Base-by-base conservation (phyloP, 2,888 invertebrate genomes). In the Hypselothyrea guttata region DNA sequence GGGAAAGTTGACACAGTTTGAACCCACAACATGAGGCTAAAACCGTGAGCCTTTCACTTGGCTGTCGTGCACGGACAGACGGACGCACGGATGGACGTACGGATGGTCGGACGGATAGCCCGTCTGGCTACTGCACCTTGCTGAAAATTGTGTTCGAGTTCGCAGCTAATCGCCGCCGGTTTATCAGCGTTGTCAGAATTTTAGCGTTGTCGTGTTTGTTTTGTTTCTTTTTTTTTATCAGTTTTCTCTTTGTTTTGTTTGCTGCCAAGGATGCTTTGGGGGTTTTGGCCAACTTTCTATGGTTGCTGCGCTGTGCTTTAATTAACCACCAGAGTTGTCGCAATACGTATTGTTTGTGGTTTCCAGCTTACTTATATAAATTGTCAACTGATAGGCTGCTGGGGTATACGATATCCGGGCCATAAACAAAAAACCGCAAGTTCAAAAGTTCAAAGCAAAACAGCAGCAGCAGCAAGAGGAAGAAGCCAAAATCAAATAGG, bases 1-100 rank as follows among this genome's bases (percentile, higher is more conserved):
- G 83, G 72, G 81, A 85, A 79, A 83, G 81, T 85, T 81, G 81
- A 83, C 81, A 81, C 71, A 85, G 63, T 85, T 79, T 82, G 68
- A 65, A 68, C 78, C 49, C 64, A 37, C 42, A 60, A 56, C 68
- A 58, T 51, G 33, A 48, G 77, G 70, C 74, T 49, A 74, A 84
- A 82, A 74, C 82, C 85, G 83, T 78, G 85, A 77, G 84, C 78
- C 78, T 78, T 78, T 84, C 78, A 78, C 78, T 84, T 68, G 57
- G 44, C 49, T 45, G 57, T 57, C 61, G 61, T 75, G 68, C 27
- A 5, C 37, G 11, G 33, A 11, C 12, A 12, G 41, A 48, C 40
- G 11, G 46, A 41, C 56, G 7, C 31, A 27, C 41, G 27, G 34
- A 8, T 11, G 15, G 27, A 28, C 16, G 13, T 33, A 51, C 53